phyloP scores from a whole-genome alignment of 2,113 vertebrate genomes.

The Nothocercus nigrocapillus region DNA sequence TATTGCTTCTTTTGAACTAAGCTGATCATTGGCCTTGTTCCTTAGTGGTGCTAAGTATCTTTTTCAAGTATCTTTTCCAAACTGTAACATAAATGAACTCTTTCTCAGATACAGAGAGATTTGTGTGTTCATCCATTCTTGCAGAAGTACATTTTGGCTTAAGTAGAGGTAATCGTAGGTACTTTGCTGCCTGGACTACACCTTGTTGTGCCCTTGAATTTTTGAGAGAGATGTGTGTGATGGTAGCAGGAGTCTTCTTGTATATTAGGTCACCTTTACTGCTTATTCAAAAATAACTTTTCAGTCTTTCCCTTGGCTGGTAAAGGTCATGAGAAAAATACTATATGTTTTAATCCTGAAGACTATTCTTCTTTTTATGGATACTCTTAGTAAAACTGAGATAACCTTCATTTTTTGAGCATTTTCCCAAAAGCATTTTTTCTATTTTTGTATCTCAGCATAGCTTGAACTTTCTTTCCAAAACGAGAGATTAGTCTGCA shows the following conservation, averaged over 20 bases:
- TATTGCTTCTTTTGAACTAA: neutral
- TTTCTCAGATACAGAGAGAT: neutral
- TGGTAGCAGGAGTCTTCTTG: neutral
- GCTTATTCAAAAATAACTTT: neutral
- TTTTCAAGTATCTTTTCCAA: neutral
- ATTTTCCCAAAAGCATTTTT: neutral
- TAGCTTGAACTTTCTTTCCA: neutral
- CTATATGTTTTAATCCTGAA: neutral
- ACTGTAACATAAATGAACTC: neutral
- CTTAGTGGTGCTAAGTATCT: neutral
- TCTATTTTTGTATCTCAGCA: neutral
- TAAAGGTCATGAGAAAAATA: neutral
- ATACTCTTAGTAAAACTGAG: neutral
- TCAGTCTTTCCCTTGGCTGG: neutral
- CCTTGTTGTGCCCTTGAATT: neutral
- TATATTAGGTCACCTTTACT: neutral
- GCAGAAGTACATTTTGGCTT: neutral
- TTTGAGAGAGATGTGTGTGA: neutral
- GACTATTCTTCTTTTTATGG: neutral
- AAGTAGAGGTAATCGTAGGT: neutral
- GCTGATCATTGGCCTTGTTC: neutral
- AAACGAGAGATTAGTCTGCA: neutral
- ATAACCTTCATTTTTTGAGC: neutral
- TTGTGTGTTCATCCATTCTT: neutral
- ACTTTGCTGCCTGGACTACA: neutral